Conservation (phyloP, 2,797 vertebrate genomes). For the Melanotaenia boesemani region DNA sequence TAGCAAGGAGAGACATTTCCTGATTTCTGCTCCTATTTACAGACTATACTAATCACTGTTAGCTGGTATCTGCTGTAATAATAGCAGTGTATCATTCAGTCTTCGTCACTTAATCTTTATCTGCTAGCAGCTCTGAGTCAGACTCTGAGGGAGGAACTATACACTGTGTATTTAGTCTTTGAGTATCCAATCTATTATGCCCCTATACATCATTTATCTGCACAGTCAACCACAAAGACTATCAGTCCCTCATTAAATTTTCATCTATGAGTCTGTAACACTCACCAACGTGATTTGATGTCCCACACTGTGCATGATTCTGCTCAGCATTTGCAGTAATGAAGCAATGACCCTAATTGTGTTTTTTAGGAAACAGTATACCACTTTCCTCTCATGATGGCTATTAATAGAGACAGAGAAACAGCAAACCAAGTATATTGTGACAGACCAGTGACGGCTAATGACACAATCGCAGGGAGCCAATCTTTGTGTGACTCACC, state of each 20-base stretch:
- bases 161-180: constrained; percentile 12
- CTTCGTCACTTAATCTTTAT: constrained; percentile 2
- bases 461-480: background rate
- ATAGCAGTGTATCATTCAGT: constrained; percentile 22
- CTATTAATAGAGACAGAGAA: background rate
- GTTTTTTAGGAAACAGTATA: background rate
- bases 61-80: constrained; percentile 5
- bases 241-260: constrained; percentile 15
- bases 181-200: constrained; percentile 19
- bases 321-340: background rate
- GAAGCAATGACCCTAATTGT: background rate
- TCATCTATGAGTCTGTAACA: constrained; percentile 5
- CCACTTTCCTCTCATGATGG: background rate
- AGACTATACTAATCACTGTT: constrained; percentile 19
- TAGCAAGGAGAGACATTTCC: background rate
- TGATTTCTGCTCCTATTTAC: background rate
- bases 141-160: background rate
- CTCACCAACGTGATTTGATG: background rate
- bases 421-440: constrained; percentile 5
- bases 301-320: background rate
- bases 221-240: background rate
- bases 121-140: background rate
- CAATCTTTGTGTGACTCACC: constrained; percentile 20
- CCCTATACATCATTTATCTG: constrained; percentile 16
- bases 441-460: background rate